Evolutionary conservation across 2,797 vertebrate genomes (phyloP).

Genomic region (Aratinga solstitialis): DNA sequence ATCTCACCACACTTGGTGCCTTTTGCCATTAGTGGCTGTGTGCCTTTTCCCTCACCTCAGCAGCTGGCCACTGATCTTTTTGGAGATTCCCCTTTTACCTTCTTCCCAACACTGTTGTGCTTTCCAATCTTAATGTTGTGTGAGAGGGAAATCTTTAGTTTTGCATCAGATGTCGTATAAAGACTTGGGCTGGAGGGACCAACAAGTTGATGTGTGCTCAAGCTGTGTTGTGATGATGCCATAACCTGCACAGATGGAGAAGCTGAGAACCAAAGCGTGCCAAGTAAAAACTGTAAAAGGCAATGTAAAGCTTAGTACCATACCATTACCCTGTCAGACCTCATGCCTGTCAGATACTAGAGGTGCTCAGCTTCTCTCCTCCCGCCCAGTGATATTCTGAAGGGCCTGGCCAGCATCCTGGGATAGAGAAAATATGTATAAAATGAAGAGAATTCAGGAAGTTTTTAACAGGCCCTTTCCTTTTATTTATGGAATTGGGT

Average conservation of each 20-base stretch:
- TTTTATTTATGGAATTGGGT: background rate
- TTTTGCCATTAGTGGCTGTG: background rate
- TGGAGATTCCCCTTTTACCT: background rate
- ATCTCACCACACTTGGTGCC: background rate
- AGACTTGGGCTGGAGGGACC: background rate
- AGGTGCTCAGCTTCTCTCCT: background rate
- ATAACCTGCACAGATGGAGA: background rate
- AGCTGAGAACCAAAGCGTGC: background rate
- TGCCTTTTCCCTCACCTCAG: background rate
- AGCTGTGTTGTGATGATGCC: background rate
- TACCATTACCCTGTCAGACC: background rate
- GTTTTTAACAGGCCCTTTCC: background rate
- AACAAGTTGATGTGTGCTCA: background rate
- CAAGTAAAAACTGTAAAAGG: background rate
- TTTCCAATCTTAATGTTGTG: rapidly evolving
- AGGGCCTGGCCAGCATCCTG: background rate
- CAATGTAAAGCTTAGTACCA: background rate
- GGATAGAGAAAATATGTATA: background rate
- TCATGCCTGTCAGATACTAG: background rate
- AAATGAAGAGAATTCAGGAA: background rate
- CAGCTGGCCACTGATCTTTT: background rate
- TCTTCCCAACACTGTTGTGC: background rate
- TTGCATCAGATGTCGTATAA: background rate
- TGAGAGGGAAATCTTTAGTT: background rate
- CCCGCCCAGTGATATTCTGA: background rate